Percentiles rank a stretch among this genome's conserved stretches.
Evolutionary conservation across 92 coral and sea anemone genomes (phyloP).

Genomic region (Phenganax stokvisi): DNA sequence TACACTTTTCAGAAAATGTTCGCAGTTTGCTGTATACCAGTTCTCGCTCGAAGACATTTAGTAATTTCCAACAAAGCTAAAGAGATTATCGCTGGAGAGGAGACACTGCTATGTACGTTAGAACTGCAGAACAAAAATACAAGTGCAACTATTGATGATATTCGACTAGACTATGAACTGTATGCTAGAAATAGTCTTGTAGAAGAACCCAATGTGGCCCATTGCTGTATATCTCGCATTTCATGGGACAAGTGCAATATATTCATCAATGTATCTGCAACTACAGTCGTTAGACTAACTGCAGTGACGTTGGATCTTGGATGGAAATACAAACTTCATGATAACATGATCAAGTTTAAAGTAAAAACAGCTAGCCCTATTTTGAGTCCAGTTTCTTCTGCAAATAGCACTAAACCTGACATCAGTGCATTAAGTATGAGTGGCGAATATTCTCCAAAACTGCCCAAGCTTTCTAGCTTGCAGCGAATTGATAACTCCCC

Average conservation of each 20-base stretch:
- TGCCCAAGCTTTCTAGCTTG: constrained; percentile 4
- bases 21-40: constrained; percentile 21
- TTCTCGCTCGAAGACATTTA: constrained; percentile 17
- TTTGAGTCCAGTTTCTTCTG: not conserved
- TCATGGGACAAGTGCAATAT: constrained; percentile 5
- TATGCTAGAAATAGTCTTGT: constrained; percentile 8
- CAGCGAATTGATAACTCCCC: not conserved
- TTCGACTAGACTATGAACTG: constrained; percentile 18
- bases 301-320: constrained; percentile 26
- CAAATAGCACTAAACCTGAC: constrained; percentile 13
- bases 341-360: constrained; percentile 13
- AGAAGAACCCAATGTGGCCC: constrained; percentile 20
- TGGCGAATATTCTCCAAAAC: not conserved
- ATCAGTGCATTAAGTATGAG: not conserved
- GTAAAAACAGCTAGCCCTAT: not conserved
- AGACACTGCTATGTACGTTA: constrained; percentile 11
- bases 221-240: constrained; percentile 25
- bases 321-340: constrained; percentile 26
- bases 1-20: not conserved
- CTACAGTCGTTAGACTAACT: constrained; percentile 8
- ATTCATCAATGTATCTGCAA: constrained; percentile 9
- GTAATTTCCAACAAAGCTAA: constrained; percentile 29
- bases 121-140: constrained; percentile 22
- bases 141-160: constrained; percentile 13
- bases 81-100: constrained; percentile 3